Percentiles rank a stretch among this genome's conserved stretches.
Evolutionary conservation across 1,140 invertebrate genomes (phyloP).

Genomic region (Cherax quadricarinatus): DNA sequence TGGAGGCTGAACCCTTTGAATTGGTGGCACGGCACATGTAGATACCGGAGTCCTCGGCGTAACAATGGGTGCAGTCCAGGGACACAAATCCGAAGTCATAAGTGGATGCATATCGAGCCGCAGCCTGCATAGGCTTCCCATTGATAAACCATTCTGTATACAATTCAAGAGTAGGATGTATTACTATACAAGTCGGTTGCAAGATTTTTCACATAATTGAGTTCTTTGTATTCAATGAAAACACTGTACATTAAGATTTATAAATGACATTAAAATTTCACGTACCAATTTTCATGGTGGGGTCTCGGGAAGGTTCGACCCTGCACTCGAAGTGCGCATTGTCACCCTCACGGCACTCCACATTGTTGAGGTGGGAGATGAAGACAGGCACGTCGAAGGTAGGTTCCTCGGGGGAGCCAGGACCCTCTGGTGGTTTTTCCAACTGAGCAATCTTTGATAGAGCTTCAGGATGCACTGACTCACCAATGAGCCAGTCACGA

Average conservation of each 20-base stretch:
- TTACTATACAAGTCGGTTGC: background rate
- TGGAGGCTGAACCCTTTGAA: constrained; percentile 90
- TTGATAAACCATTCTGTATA: constrained; percentile 90
- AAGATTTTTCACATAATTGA: background rate
- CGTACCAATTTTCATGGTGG: constrained; percentile 88
- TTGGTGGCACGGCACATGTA: constrained; percentile 96
- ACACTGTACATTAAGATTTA: background rate
- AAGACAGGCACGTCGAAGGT: constrained; percentile 91
- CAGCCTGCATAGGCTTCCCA: constrained; percentile 87
- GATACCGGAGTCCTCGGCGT: constrained; percentile 92
- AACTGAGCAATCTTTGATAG: constrained; percentile 90
- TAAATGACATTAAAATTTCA: background rate
- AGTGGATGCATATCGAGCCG: constrained; percentile 88
- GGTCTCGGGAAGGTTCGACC: constrained; percentile 95
- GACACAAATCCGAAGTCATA: constrained; percentile 94
- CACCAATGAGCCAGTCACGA: constrained; percentile 89
- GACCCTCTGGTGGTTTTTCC: constrained; percentile 84
- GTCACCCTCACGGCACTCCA: constrained; percentile 92
- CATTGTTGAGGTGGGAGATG: constrained; percentile 92
- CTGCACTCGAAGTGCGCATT: constrained; percentile 96
- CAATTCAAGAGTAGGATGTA: background rate
- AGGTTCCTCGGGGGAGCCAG: constrained; percentile 82
- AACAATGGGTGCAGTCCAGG: constrained; percentile 88
- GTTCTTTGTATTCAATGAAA: background rate
- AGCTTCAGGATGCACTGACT: constrained; percentile 94